Evolutionary conservation across 2,888 invertebrate genomes (phyloP), one percentile per base, ranked within the genome.

Genomic region (Tricholauxania praeusta): DNA sequence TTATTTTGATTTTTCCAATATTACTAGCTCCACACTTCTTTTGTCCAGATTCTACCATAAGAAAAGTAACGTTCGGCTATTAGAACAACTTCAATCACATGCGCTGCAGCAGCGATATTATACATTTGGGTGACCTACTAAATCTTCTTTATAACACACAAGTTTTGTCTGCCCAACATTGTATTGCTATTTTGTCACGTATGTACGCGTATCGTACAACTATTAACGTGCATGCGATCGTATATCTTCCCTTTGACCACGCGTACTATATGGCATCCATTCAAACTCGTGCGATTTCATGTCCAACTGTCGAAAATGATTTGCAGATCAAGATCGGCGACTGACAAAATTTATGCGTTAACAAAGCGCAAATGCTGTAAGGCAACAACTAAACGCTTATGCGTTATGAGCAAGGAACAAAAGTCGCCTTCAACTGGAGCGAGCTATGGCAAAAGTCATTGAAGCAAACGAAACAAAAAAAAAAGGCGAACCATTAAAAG

Each of bases 261-360:
- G 77, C 68, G 14, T 53, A 63, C 49, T 12, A 47, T 22, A n/a
- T 19, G n/a, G 28, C 15, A 47, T 17, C 39, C 63, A 39, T 47
- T 53, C 48, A 39, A 47, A 59, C 65, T 51, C 59, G 65, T 59
- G 71, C 65, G 65, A 55, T 59, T 59, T 71, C 49, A 59, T 71
- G 71, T 65, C 32, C 65, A 70, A 65, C 53, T 64, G 75, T 75
- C 75, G 70, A 62, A 75, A 72, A 75, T 75, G 75, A 75, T 73
- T 73, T 73, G 71, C 75, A 64, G 75, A 75, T 73, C 75, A 71
- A 73, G 73, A 75, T 75, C 55, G 39, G 55, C 17, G 22, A 19
- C 19, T 39, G 70, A 53, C 53, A 60, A 68, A 72, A 75, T 75
- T 75, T 75, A 73, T 68, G 72, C 64, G 71, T 52, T 74, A 74